Base-by-base conservation (phyloP, 2,888 invertebrate species). In the Archips crataeganus region DNA sequence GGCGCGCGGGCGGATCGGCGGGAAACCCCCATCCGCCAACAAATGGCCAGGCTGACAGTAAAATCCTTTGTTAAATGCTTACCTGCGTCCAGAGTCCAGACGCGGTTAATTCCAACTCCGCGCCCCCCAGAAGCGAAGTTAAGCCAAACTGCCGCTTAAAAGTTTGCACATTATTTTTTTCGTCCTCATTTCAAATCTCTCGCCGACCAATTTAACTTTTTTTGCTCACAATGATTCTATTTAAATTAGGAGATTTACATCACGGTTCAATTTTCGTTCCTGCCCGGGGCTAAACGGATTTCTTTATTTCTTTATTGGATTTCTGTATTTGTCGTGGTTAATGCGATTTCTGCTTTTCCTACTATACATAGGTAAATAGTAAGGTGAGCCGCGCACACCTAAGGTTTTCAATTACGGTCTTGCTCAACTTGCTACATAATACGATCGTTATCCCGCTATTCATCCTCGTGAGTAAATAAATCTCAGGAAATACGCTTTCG, bases 181-280 rank as follows among this genome's bases (percentile, higher is more conserved):
- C 64, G 67, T 36, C 65, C 75, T 73, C 77, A 60, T 76, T 76
- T 74, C 78, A 75, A 64, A 77, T 68, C 70, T 74, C 74, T 77
- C 72, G 57, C 51, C 70, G 65, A 76, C 76, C 83, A 86, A 87
- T 88, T 85, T 85, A 87, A 87, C 86, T 86, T 86, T 65, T 60
- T 84, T 85, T 85, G 75, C 77, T 61, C 74, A 76, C 79, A 76
- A 83, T 87, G 86, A 85, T 81, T 83, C 80, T 69, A 77, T 84
- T 84, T 78, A 76, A 82, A 78, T 75, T 66, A 45, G 68, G 36
- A 64, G 70, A 59, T 69, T 70, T 75, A 65, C 72, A 69, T 72
- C 65, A 47, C 49, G 70, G 66, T 65, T 66, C 72, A 75, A 73
- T 66, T 73, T 72, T 72, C 51, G 64, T 54, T 65, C 49, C 42